Percentiles rank a stretch among this genome's conserved stretches.
Conservation (phyloP, 2,113 vertebrate species). For the Zosterops hypoxanthus region DNA sequence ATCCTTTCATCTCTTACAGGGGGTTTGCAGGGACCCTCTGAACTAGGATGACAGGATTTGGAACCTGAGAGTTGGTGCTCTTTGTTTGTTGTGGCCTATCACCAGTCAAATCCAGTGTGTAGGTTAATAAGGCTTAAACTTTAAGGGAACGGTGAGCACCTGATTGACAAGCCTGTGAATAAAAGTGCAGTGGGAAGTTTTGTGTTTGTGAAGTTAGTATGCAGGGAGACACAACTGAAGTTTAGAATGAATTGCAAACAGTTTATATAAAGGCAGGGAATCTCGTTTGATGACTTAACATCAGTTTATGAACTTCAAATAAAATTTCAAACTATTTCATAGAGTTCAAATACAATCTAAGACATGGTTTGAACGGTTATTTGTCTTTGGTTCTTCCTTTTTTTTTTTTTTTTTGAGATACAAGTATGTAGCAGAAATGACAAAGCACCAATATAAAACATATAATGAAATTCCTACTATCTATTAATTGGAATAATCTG, state of each 20-base stretch:
- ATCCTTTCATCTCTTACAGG: constrained; percentile 82
- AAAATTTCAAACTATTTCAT: background rate
- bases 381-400: background rate
- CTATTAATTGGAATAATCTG: background rate
- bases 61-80: constrained; percentile 80
- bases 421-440: background rate
- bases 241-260: constrained; percentile 55
- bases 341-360: background rate
- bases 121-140: constrained; percentile 90
- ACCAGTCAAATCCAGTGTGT: constrained; percentile 82
- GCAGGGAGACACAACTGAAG: constrained; percentile 64
- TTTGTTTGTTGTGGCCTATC: constrained; percentile 82
- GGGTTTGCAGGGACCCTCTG: constrained; percentile 77
- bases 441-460: background rate
- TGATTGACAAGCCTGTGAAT: constrained; percentile 86
- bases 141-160: constrained; percentile 81
- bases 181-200: constrained; percentile 78
- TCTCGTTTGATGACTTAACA: constrained; percentile 32
- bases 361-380: background rate
- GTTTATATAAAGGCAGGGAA: constrained; percentile 34
- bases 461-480: background rate
- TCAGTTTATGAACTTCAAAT: background rate
- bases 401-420: background rate
- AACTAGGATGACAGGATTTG: constrained; percentile 83
- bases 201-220: constrained; percentile 74